These are phyloP conservation scores for Poecilobothrus nobilitatus DNA, from an alignment of 2,888 invertebrate genomes.

Conservation along the genomic window DNA sequence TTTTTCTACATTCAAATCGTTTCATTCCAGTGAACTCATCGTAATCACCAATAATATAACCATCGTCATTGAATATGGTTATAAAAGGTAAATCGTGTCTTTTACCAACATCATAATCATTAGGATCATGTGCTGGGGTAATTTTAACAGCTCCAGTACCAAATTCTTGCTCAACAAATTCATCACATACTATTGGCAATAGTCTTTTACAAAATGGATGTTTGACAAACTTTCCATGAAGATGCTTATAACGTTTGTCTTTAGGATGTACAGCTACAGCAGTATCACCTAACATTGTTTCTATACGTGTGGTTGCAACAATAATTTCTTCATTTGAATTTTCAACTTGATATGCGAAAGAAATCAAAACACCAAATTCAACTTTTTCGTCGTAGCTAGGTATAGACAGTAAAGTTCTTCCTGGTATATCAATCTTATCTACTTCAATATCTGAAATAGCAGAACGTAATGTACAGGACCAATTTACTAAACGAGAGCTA, in stretches of 20 bases:
- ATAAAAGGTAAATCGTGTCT: slow-evolving; percentile 78
- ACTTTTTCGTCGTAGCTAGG: slow-evolving; percentile 66
- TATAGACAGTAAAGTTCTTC: slow-evolving; percentile 75
- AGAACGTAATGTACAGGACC: slow-evolving; percentile 94
- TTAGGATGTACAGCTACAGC: slow-evolving; percentile 97
- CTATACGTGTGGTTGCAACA: slow-evolving; percentile 95
- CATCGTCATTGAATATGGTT: slow-evolving; percentile 85
- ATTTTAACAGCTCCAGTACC: slow-evolving; percentile 99
- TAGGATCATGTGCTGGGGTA: slow-evolving; percentile 94
- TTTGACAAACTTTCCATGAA: slow-evolving; percentile 70
- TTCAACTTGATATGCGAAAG: slow-evolving; percentile 79
- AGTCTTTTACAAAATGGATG: slow-evolving; percentile 84
- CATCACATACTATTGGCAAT: slow-evolving; percentile 83
- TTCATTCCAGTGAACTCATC: slow-evolving; percentile 77
- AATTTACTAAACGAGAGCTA: slow-evolving; percentile 91
- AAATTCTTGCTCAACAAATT: slow-evolving; percentile 89
- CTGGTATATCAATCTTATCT: slow-evolving; percentile 83
- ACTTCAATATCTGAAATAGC: slow-evolving; percentile 99
- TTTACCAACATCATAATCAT: slow-evolving; percentile 93
- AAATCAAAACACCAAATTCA: slow-evolving; percentile 86
- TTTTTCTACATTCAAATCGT: slow-evolving; percentile 80
- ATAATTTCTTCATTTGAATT: slow-evolving; percentile 64
- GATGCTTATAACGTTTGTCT: slow-evolving; percentile 71
- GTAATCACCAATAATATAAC: slow-evolving; percentile 71
- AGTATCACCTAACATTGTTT: slow-evolving; percentile 97